These are phyloP conservation scores for Falco cherrug DNA, from an alignment of 2,797 vertebrate genomes.

Conservation along the genomic window DNA sequence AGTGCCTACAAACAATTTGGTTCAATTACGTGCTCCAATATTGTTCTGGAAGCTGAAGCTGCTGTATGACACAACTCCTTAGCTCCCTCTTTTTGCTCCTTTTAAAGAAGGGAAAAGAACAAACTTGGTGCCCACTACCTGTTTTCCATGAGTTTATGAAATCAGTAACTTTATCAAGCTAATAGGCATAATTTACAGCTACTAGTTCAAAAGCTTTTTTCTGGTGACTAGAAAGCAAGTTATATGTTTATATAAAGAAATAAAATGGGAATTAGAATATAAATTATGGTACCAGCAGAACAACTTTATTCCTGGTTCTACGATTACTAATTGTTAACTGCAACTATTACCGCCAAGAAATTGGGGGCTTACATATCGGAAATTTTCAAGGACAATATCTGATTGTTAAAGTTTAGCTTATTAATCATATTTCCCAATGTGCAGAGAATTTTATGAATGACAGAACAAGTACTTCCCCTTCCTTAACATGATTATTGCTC, in stretches of 20 bases:
- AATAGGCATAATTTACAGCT: background rate
- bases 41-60: conserved; percentile 3
- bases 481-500: background rate
- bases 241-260: background rate
- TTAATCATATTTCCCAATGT: background rate
- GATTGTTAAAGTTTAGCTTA: background rate
- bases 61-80: background rate
- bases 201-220: background rate
- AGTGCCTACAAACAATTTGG: conserved; percentile 22
- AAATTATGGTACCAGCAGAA: background rate
- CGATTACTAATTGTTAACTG: background rate
- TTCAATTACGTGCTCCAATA: background rate
- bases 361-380: background rate
- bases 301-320: background rate
- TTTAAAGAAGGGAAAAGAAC: background rate
- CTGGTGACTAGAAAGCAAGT: background rate
- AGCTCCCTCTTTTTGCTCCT: background rate
- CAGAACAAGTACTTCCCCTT: background rate
- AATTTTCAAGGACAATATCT: background rate
- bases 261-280: background rate
- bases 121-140: background rate
- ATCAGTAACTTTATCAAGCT: background rate
- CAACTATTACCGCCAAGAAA: background rate
- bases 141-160: background rate
- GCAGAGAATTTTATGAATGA: background rate